A percentile compares a stretch with the other conserved stretches of the same genome.
phyloP scores from a whole-genome alignment of 2,113 vertebrate genomes.

The Oxyruncus cristatus region DNA sequence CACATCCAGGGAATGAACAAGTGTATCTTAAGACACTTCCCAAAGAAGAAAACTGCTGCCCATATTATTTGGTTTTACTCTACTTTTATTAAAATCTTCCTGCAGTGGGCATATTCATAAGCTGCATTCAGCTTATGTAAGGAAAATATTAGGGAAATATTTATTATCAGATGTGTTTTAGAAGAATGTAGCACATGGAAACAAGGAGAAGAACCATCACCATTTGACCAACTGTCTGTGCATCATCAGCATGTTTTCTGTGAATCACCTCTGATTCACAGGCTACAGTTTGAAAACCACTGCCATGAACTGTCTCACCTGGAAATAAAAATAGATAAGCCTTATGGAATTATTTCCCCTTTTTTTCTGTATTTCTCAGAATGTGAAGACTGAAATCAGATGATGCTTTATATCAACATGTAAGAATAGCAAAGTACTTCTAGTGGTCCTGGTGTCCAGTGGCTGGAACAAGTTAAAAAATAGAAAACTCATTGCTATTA shows the following conservation, averaged over 20 bases:
- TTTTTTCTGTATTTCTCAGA: not conserved
- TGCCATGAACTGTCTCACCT: not conserved
- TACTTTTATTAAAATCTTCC: not conserved
- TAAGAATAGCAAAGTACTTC: not conserved
- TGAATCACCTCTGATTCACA: not conserved
- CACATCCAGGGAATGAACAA: not conserved
- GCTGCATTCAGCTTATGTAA: not conserved
- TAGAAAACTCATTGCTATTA: not conserved
- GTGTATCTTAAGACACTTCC: not conserved
- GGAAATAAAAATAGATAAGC: not conserved
- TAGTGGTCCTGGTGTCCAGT: not conserved
- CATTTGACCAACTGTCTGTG: not conserved
- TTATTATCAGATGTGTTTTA: slow-evolving; percentile 25
- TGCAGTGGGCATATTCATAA: not conserved
- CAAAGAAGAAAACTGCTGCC: not conserved
- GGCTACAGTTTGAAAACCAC: not conserved
- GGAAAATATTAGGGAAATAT: not conserved
- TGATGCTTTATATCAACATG: not conserved
- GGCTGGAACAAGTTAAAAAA: not conserved
- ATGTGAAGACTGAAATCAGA: not conserved
- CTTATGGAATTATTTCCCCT: not conserved
- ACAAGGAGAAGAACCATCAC: not conserved
- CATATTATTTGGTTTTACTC: not conserved
- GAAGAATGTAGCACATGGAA: not conserved
- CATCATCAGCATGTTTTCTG: not conserved